These are phyloP conservation scores for Hyperoplus immaculatus DNA, from an alignment of 2,797 vertebrate species.

Conservation along the genomic window DNA sequence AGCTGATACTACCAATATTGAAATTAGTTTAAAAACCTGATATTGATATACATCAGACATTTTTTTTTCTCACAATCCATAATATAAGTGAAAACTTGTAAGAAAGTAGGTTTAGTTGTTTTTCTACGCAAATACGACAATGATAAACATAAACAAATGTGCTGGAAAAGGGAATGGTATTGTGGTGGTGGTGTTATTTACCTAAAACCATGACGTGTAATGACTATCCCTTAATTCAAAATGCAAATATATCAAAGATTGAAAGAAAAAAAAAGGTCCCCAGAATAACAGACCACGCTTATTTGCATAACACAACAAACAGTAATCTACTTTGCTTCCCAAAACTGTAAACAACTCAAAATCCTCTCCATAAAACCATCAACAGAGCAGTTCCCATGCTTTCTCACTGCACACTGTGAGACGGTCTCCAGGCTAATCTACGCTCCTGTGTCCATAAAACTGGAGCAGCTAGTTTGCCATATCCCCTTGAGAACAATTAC, in stretches of 20 bases:
- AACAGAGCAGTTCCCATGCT: constrained; percentile 5
- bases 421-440: constrained; percentile 1
- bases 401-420: constrained; percentile 7
- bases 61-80: not conserved
- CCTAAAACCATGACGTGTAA: not conserved
- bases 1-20: not conserved
- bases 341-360: not conserved
- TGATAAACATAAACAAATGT: not conserved
- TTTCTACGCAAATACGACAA: not conserved
- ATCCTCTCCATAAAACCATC: constrained; percentile 2
- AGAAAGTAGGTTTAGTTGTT: not conserved
- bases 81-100: not conserved
- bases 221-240: not conserved
- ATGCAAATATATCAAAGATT: not conserved
- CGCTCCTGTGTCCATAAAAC: constrained; percentile 21
- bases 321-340: not conserved
- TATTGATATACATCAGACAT: not conserved
- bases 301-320: constrained; percentile 15
- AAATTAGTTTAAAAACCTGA: not conserved
- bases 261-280: constrained; percentile 9
- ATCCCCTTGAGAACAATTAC: constrained; percentile 31
- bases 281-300: not conserved
- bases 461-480: constrained; percentile 7
- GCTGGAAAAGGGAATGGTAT: not conserved
- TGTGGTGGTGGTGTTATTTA: not conserved